phyloP scores from a whole-genome alignment of 2,797 vertebrate species.

The Premnoplex brunnescens region DNA sequence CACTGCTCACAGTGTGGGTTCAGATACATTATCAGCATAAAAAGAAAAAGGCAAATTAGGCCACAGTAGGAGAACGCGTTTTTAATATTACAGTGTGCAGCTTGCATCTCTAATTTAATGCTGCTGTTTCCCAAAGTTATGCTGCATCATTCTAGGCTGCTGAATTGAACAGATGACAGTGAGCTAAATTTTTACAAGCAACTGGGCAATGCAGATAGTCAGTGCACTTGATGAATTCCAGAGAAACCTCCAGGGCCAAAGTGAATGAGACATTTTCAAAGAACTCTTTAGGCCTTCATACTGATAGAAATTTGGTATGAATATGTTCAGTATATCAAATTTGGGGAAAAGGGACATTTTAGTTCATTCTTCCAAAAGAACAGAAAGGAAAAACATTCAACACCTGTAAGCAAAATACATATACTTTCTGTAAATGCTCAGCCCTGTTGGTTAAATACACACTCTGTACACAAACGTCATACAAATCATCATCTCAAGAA shows the following conservation, averaged over 20 bases:
- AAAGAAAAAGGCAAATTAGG: slow-evolving; percentile 69
- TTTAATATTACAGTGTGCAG: slow-evolving; percentile 60
- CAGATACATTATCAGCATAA: slow-evolving; percentile 64
- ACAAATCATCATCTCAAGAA: not conserved
- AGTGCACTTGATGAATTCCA: not conserved
- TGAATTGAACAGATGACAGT: not conserved
- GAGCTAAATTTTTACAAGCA: not conserved
- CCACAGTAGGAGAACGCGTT: slow-evolving; percentile 63
- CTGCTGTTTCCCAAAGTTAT: slow-evolving; percentile 36
- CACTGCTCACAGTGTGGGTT: slow-evolving; percentile 55
- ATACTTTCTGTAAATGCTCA: not conserved
- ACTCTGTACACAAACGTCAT: not conserved
- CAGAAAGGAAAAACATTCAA: not conserved
- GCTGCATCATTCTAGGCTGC: slow-evolving; percentile 1
- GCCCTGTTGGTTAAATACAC: not conserved
- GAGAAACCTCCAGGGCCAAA: not conserved
- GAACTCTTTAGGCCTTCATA: not conserved
- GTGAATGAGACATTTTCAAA: not conserved
- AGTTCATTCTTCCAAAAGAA: not conserved
- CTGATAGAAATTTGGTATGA: not conserved
- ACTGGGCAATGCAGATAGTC: not conserved
- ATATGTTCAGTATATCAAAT: not conserved
- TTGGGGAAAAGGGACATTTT: not conserved
- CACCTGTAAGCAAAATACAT: not conserved
- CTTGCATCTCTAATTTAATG: slow-evolving; percentile 56